Base-by-base conservation (phyloP, 2,113 vertebrate genomes). In the Megaceryle torquata region DNA sequence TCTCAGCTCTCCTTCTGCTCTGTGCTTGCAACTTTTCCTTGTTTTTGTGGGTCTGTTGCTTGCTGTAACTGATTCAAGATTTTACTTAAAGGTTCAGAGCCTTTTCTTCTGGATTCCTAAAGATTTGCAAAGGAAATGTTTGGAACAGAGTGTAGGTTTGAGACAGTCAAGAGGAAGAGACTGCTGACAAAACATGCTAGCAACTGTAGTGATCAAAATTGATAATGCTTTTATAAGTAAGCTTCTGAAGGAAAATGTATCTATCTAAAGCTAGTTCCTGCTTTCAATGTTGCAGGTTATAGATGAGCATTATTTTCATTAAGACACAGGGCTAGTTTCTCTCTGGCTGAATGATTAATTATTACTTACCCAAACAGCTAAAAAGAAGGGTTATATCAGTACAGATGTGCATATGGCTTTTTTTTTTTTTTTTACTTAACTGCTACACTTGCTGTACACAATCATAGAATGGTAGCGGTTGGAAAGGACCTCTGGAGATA, bases 401-500 rank as follows among this genome's bases (percentile, higher is more conserved):
- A 37, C 6, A 77, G 5, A 41, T 28, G 13, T 53, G 53, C 10
- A 17, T 25, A 7, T 35, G 13, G 19, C 5, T 2, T 4, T 64
- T 67, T 20, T 33, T 76, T 33, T 37, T 37, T 37, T 37, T 33
- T 20, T 88, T 41, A 44, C 26, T 85, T 48, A 48, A 4, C 35
- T 69, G 7, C 39, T 53, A 6, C 1, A 10, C 5, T 61, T 3
- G 4, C 37, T 0, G 0, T 7, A 24, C 1, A 13, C 1, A 53
- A 20, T 46, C 19, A 46, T 10, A 46, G 46, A 46, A 46, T 46
- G 46, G 46, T 46, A 46, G 46, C 18, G 18, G 19, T 46, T 46
- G 46, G 46, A 20, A 46, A 18, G 46, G 46, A 46, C 18, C 46
- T 46, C 46, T 46, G 46, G 46, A 46, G 46, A 46, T 46, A 46